phyloP scores from a whole-genome alignment of 2,888 invertebrate species.

The Arenicola marina region DNA sequence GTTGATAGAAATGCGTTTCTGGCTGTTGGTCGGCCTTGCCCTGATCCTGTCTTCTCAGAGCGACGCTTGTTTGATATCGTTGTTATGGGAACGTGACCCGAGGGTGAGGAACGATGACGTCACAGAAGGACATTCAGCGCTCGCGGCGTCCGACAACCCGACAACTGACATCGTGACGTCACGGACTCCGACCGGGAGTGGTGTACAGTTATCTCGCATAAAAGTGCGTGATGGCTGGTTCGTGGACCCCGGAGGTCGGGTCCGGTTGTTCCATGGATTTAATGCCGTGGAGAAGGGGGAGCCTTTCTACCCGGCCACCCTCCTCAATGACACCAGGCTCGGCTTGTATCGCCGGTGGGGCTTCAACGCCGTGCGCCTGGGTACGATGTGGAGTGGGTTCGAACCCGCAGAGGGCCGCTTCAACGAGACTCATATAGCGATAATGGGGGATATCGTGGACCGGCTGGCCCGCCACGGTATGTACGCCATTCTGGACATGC shows the following conservation, averaged over 20 bases:
- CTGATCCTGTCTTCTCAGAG: too few species aligned
- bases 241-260: constrained; percentile 36
- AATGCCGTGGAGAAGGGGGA: constrained; percentile 40
- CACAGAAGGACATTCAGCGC: too few species aligned
- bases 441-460: constrained; percentile 29
- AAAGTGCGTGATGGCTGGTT: constrained; percentile 19
- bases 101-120: too few species aligned
- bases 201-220: too few species aligned
- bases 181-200: too few species aligned
- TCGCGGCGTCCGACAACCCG: too few species aligned
- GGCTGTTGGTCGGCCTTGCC: too few species aligned
- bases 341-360: constrained; percentile 38
- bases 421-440: constrained; percentile 41
- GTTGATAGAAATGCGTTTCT: too few species aligned
- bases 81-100: too few species aligned
- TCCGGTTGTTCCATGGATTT: constrained; percentile 43
- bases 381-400: constrained; percentile 45
- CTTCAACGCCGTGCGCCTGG: constrained; percentile 47
- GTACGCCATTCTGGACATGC: constrained; percentile 43
- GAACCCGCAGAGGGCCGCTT: constrained; percentile 29
- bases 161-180: too few species aligned
- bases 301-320: constrained; percentile 38
- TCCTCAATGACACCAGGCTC: constrained; percentile 38
- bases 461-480: constrained; percentile 50
- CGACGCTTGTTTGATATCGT: too few species aligned